Percentiles rank a stretch among this genome's conserved stretches.
phyloP scores from a whole-genome alignment of 2,797 vertebrate species.

The Linurgus olivaceus region DNA sequence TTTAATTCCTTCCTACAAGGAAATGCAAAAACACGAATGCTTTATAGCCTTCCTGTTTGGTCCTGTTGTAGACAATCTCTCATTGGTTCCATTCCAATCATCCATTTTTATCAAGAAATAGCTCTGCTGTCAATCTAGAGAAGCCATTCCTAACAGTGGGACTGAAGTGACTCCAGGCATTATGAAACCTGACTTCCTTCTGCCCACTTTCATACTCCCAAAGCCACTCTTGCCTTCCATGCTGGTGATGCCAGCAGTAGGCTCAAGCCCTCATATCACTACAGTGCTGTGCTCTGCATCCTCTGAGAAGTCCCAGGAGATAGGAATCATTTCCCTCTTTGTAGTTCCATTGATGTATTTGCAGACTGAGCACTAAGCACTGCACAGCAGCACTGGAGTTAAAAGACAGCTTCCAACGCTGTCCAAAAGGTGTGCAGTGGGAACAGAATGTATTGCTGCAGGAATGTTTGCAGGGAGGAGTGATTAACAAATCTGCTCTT shows the following conservation, averaged over 20 bases:
- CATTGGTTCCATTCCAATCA: neutral
- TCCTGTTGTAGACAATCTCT: neutral
- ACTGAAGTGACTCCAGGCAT: neutral
- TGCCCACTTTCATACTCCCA: neutral
- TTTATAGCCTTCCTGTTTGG: neutral
- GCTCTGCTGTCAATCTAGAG: neutral
- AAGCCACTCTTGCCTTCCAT: neutral
- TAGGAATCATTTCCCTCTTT: neutral
- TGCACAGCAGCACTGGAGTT: neutral
- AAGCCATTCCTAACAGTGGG: neutral
- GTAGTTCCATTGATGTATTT: neutral
- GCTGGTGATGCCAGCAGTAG: neutral
- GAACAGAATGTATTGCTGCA: neutral
- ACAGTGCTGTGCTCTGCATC: rapidly evolving
- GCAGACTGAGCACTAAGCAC: neutral
- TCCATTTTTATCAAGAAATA: neutral
- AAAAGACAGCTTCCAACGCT: neutral
- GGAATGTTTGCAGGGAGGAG: neutral
- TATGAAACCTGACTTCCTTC: neutral
- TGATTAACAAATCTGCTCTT: neutral
- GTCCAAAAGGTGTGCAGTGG: neutral
- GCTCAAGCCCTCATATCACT: neutral
- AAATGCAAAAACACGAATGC: neutral
- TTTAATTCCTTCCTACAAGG: neutral
- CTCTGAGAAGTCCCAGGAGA: neutral